Evolutionary conservation across 1,140 invertebrate species (phyloP), one percentile per base, ranked within the genome.

Genomic region (Manduca sexta): DNA sequence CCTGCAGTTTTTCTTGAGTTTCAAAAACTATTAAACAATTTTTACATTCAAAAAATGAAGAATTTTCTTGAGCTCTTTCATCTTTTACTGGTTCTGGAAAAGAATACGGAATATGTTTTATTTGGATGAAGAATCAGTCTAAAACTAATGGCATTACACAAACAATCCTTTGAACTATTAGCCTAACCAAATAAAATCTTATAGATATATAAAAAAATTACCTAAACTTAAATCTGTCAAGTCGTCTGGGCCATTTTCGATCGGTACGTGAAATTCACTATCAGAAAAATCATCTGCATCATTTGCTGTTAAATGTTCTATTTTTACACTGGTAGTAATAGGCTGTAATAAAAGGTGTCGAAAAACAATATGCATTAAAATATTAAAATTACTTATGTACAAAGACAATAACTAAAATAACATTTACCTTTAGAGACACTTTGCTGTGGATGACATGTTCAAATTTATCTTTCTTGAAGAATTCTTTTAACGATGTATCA

Each of bases 401-500:
- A 26, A 5, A 5, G 8, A 3, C 4, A 26, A 5, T 26, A 26
- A 26, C 21, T 5, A 5, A 0, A 0, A 26, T 26, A 5, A 5
- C 21, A 26, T 26, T 26, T 26, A 26, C 21, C 21, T 26, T 26
- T 3, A 3, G 8, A 5, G 21, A 8, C 8, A 26, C 4, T 26
- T 26, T 26, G 21, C 21, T 26, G 21, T 5, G 4, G 4, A 33
- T 37, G 21, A n/a, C 6, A 26, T 4, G 12, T n/a, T 57, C 30
- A 46, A 21, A 15, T 18, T 65, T 60, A 33, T 70, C 64, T 50
- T 60, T 65, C 16, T 56, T 63, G 4, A 63, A 30, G 69, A 51
- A 37, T 39, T 18, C 10, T 38, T 52, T 49, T 17, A 52, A 18
- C 33, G 63, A 60, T 6, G 40, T 33, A 48, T 78, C 49, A 12